phyloP scores from a whole-genome alignment of 2,888 invertebrate genomes.

The Cabera pusaria region DNA sequence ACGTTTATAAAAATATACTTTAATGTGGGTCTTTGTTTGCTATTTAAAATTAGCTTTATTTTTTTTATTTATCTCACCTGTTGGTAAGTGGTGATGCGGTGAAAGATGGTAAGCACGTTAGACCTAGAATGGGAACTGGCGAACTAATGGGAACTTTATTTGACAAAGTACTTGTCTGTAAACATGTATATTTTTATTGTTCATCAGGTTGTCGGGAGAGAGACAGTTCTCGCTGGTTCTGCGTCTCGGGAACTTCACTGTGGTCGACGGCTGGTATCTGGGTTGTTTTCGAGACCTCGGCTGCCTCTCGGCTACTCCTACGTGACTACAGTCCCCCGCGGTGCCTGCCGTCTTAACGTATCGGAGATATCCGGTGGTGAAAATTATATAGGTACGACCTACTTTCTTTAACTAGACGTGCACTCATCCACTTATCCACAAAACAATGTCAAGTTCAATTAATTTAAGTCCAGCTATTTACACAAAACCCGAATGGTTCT shows the following conservation, averaged over 20 bases:
- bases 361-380: constrained; percentile 91
- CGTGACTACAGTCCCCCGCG: constrained; percentile 92
- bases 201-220: constrained; percentile 89
- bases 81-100: too few species aligned
- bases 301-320: constrained; percentile 92
- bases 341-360: constrained; percentile 94
- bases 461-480: constrained; percentile 10
- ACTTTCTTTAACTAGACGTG: background rate
- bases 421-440: constrained; percentile 1
- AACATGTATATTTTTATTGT: too few species aligned
- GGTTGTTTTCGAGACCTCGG: constrained; percentile 92
- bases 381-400: constrained; percentile 90
- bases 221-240: constrained; percentile 90
- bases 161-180: too few species aligned
- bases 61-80: too few species aligned
- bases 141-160: too few species aligned
- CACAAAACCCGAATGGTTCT: constrained; percentile 48
- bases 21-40: too few species aligned
- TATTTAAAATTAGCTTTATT: too few species aligned
- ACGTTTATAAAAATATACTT: too few species aligned
- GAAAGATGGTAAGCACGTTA: too few species aligned
- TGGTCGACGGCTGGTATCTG: constrained; percentile 89
- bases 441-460: constrained; percentile 7
- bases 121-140: too few species aligned
- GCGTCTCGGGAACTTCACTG: constrained; percentile 68